Percentiles rank a stretch among this genome's conserved stretches.
Conservation (phyloP, 2,797 vertebrate genomes). For the Adrianichthys oophorus region DNA sequence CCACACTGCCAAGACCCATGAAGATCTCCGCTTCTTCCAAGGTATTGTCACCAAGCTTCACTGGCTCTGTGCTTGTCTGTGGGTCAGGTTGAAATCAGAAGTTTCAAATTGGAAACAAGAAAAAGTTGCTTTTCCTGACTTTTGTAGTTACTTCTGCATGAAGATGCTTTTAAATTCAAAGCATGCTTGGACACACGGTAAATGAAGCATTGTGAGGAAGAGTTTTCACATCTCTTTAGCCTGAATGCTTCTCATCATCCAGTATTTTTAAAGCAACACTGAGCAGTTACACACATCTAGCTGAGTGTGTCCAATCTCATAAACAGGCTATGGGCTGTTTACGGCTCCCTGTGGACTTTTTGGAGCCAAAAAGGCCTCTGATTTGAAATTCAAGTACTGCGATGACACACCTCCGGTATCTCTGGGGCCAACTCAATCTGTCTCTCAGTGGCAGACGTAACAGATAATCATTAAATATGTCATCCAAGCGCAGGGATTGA, state of each 20-base stretch:
- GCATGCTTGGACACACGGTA: too few relatives aligned
- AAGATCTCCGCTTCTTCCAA: too few relatives aligned
- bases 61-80: too few relatives aligned
- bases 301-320: conserved; percentile 1
- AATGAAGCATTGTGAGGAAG: not conserved
- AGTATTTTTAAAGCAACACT: not conserved
- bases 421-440: conserved; percentile 56
- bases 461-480: conserved; percentile 71
- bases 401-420: conserved; percentile 48
- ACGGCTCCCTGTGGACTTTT: conserved; percentile 25
- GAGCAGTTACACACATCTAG: not conserved
- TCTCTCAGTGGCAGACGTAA: conserved; percentile 63
- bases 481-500: conserved; percentile 67
- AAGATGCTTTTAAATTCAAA: too few relatives aligned
- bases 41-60: too few relatives aligned
- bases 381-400: conserved; percentile 44
- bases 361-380: conserved; percentile 22
- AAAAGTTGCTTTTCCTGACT: too few relatives aligned
- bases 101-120: too few relatives aligned
- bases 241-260: conserved; percentile 6
- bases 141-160: too few relatives aligned
- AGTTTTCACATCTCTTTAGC: not conserved
- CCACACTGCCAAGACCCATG: too few relatives aligned
- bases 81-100: too few relatives aligned
- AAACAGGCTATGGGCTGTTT: conserved; percentile 1